Conservation (phyloP, 2,113 vertebrate species). For the Eptesicus fuscus region DNA sequence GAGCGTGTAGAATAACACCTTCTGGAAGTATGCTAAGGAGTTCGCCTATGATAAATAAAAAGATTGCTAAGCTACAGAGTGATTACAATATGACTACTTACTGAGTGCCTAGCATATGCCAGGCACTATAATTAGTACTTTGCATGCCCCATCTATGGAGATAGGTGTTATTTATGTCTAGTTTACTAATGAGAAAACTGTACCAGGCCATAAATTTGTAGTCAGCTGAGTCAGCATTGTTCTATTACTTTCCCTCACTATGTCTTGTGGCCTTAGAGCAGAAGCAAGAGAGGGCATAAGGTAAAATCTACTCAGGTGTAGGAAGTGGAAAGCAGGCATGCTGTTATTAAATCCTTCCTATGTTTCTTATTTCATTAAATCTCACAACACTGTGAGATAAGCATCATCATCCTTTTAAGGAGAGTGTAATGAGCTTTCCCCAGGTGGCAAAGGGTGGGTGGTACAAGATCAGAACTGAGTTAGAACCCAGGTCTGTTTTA, state of each 20-base stretch:
- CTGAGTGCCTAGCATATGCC: not conserved
- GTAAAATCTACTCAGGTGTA: not conserved
- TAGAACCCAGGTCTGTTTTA: not conserved
- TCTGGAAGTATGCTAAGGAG: not conserved
- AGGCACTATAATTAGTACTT: not conserved
- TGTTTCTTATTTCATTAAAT: conserved; percentile 7
- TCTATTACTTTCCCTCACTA: not conserved
- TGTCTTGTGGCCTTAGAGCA: not conserved
- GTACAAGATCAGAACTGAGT: not conserved
- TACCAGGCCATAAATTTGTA: not conserved
- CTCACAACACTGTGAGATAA: not conserved
- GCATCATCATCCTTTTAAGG: not conserved
- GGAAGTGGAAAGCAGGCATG: not conserved
- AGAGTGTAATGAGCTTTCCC: not conserved
- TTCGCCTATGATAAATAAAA: not conserved
- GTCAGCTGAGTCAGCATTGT: not conserved
- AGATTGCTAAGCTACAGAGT: not conserved
- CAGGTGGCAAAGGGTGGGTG: not conserved
- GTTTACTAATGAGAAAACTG: conserved; percentile 17
- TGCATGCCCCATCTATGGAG: not conserved
- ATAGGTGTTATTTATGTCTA: not conserved
- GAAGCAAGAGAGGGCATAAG: not conserved
- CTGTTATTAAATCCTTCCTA: not conserved
- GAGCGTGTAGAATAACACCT: not conserved
- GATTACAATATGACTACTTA: not conserved